Evolutionary conservation across 2,113 vertebrate species (phyloP).

Genomic region (Cyanoliseus patagonus): DNA sequence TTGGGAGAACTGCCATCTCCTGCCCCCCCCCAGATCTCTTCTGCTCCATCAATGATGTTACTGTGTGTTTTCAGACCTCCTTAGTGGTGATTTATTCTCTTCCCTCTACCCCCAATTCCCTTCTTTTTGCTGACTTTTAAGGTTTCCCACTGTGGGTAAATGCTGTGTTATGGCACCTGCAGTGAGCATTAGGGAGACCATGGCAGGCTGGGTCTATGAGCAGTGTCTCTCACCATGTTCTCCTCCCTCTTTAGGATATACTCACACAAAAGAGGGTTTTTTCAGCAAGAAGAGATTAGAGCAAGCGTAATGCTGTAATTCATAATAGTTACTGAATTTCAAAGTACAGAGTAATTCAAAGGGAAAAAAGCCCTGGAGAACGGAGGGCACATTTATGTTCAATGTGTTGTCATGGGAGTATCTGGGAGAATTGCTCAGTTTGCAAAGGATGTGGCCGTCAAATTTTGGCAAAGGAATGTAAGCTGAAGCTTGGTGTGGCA

Average conservation of each 20-base stretch:
- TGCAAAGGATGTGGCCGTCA: background rate
- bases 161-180: background rate
- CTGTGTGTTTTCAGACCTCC: background rate
- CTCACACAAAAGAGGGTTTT: background rate
- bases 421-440: background rate
- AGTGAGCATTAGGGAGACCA: background rate
- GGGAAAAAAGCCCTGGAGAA: background rate
- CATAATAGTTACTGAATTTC: background rate
- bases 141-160: background rate
- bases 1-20: background rate
- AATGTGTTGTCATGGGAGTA: background rate
- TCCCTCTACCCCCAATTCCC: accelerated
- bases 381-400: background rate
- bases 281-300: background rate
- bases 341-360: background rate
- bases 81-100: background rate
- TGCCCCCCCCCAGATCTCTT: background rate
- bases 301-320: background rate
- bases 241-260: background rate
- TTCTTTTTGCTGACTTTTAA: background rate
- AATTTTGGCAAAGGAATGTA: background rate
- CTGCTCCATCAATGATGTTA: background rate
- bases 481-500: background rate
- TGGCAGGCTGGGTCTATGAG: background rate
- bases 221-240: background rate